phyloP scores from a whole-genome alignment of 1,140 invertebrate genomes.

The Eupeodes corollae region DNA sequence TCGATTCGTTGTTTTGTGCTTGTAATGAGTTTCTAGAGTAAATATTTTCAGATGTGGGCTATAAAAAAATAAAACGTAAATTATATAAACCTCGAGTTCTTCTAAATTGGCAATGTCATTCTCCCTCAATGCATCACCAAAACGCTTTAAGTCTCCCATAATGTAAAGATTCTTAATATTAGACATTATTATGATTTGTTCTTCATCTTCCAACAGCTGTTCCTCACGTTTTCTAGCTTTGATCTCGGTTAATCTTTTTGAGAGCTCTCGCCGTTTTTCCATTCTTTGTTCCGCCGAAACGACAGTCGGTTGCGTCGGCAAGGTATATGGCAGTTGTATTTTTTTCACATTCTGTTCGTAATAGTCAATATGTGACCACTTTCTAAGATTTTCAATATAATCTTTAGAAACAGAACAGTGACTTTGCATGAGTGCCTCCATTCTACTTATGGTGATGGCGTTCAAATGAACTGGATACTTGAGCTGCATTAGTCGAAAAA shows the following conservation, averaged over 20 bases:
- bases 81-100: conserved; percentile 34
- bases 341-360: conserved; percentile 74
- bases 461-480: conserved; percentile 87
- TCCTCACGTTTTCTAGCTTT: conserved; percentile 77
- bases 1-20: conserved; percentile 66
- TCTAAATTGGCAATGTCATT: conserved; percentile 46
- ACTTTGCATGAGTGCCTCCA: conserved; percentile 75
- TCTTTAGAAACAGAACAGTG: conserved; percentile 66
- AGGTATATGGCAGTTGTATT: conserved; percentile 71
- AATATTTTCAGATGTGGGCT: background rate
- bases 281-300: conserved; percentile 69
- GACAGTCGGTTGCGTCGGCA: conserved; percentile 42
- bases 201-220: conserved; percentile 75
- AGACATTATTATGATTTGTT: conserved; percentile 66
- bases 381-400: conserved; percentile 65
- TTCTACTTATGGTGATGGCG: conserved; percentile 72
- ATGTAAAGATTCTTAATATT: conserved; percentile 41
- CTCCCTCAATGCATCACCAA: conserved; percentile 45
- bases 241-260: conserved; percentile 67
- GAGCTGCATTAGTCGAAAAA: conserved; percentile 83
- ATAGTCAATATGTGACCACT: conserved; percentile 70
- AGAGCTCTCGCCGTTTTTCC: conserved; percentile 73
- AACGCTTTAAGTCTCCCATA: conserved; percentile 23
- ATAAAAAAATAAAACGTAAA: background rate
- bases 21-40: conserved; percentile 55